phyloP scores from a whole-genome alignment of 2,888 invertebrate genomes.

The Trichogramma evanescens region DNA sequence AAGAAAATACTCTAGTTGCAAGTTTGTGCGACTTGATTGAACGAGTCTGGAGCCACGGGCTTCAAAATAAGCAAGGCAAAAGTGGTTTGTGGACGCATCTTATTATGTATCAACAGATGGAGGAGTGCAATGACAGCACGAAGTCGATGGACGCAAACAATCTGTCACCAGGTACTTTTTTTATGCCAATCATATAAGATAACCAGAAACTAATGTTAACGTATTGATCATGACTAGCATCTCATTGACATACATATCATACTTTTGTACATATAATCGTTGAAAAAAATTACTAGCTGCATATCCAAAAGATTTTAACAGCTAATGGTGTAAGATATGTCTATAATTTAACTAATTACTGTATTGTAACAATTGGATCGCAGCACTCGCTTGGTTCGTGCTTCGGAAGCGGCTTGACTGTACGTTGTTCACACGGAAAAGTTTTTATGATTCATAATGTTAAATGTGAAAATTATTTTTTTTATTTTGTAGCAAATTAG shows the following conservation, averaged over 20 bases:
- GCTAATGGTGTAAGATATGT: too few relatives aligned
- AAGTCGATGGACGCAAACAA: conserved; percentile 57
- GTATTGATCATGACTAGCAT: conserved; percentile 23
- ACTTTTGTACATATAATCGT: not conserved
- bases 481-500: conserved; percentile 18
- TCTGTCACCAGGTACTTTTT: conserved; percentile 54
- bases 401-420: conserved; percentile 86
- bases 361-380: conserved; percentile 39
- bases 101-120: conserved; percentile 78
- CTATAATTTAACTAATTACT: conserved; percentile 14
- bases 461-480: conserved; percentile 31
- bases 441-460: conserved; percentile 25
- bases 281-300: not conserved
- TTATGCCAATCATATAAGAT: not conserved
- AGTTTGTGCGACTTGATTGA: conserved; percentile 94
- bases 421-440: conserved; percentile 53
- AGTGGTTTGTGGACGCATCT: conserved; percentile 96
- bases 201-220: conserved; percentile 35
- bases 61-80: conserved; percentile 93
- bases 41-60: conserved; percentile 94
- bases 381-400: conserved; percentile 90
- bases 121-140: conserved; percentile 57
- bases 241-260: not conserved
- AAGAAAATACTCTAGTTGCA: conserved; percentile 97
- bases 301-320: not conserved